These are phyloP conservation scores for Drosophila sp. DNA, from an alignment of 1,140 invertebrate species.

Conservation along the genomic window DNA sequence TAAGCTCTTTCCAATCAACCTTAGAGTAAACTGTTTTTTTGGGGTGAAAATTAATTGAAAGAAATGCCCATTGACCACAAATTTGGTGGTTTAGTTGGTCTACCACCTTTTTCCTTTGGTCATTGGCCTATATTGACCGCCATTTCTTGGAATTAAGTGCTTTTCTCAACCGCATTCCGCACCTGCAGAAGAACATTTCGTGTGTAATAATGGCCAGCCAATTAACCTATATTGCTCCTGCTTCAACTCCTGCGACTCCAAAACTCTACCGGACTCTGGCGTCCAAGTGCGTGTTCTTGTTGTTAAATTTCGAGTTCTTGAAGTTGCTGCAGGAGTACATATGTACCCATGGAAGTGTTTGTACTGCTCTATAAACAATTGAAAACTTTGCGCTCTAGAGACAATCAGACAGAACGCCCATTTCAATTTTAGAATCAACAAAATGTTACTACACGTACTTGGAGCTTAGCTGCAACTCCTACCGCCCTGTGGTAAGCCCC, in stretches of 20 bases:
- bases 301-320: conserved; percentile 13
- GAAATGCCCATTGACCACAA: conserved; percentile 34
- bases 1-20: conserved; percentile 30
- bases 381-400: conserved; percentile 66
- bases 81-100: conserved; percentile 8
- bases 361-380: conserved; percentile 75
- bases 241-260: conserved; percentile 16
- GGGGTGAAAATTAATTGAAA: conserved; percentile 43
- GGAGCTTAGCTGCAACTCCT: conserved; percentile 43
- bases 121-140: conserved; percentile 38
- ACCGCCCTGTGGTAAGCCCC: conserved; percentile 52
- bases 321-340: conserved; percentile 44
- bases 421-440: conserved; percentile 79
- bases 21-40: conserved; percentile 11
- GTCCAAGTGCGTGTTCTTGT: conserved; percentile 40
- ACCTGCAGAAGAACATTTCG: conserved; percentile 49
- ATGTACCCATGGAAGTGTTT: conserved; percentile 41
- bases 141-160: conserved; percentile 35
- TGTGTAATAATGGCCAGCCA: conserved; percentile 57
- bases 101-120: conserved; percentile 4
- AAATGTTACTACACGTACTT: conserved; percentile 40
- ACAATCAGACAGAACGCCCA: conserved; percentile 58
- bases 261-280: background rate
- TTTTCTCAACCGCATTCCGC: conserved; percentile 56
- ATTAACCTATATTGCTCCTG: conserved; percentile 69